Evolutionary conservation across 2,113 vertebrate genomes (phyloP).

Genomic region (Mixornis gularis): DNA sequence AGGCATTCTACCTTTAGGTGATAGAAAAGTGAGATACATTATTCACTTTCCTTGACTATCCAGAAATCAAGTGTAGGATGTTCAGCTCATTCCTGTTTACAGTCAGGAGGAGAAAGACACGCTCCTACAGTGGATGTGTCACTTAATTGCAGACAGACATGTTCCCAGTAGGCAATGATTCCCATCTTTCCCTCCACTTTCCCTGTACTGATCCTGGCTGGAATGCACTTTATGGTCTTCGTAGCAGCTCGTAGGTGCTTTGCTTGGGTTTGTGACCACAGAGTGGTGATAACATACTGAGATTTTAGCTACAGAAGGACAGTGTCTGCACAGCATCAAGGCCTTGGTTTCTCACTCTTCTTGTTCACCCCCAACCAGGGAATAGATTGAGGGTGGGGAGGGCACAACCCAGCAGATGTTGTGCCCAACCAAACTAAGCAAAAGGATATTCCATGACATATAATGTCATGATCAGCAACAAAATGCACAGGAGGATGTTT

Average conservation of each 20-base stretch:
- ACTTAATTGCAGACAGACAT: not conserved
- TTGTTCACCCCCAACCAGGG: fast-evolving
- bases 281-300: not conserved
- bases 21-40: not conserved
- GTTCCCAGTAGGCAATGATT: not conserved
- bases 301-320: not conserved
- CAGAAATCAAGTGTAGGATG: not conserved
- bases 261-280: not conserved
- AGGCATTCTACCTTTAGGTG: not conserved
- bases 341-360: not conserved
- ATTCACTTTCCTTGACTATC: not conserved
- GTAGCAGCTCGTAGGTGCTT: not conserved
- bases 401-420: not conserved
- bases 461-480: not conserved
- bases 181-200: not conserved
- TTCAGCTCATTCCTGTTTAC: not conserved
- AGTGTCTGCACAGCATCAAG: not conserved
- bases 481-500: not conserved
- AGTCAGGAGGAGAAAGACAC: not conserved
- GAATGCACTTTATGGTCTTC: not conserved
- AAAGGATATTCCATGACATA: not conserved
- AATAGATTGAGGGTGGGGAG: not conserved
- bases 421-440: not conserved
- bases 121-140: not conserved
- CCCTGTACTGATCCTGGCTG: not conserved